These are phyloP conservation scores for Drosophila santomea DNA, from an alignment of 1,140 invertebrate species.

Conservation along the genomic window DNA sequence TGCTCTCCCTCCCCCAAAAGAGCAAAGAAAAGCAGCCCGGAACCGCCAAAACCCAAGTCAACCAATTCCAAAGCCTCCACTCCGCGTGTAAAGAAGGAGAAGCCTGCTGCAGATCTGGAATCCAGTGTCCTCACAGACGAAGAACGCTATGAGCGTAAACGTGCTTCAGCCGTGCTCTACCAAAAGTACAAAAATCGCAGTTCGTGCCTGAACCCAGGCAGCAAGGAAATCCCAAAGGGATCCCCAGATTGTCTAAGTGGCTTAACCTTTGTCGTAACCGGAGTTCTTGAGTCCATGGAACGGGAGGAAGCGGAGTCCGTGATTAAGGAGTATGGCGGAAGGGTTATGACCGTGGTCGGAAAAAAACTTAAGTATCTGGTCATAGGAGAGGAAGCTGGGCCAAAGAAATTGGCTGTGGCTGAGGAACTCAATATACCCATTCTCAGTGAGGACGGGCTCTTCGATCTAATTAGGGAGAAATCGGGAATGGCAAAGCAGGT, in stretches of 20 bases:
- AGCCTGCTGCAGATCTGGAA: slow-evolving; percentile 48
- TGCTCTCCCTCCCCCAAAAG: slow-evolving; percentile 19
- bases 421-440: slow-evolving; percentile 89
- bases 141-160: slow-evolving; percentile 88
- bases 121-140: slow-evolving; percentile 86
- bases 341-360: slow-evolving; percentile 90
- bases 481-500: slow-evolving; percentile 69
- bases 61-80: slow-evolving; percentile 39
- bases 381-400: slow-evolving; percentile 93
- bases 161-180: slow-evolving; percentile 88
- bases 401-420: slow-evolving; percentile 93
- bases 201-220: slow-evolving; percentile 91
- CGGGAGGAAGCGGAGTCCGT: slow-evolving; percentile 91
- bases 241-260: slow-evolving; percentile 90
- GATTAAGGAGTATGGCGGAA: slow-evolving; percentile 93
- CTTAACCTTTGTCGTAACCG: slow-evolving; percentile 93
- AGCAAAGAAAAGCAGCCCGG: slow-evolving; percentile 17
- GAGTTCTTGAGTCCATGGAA: slow-evolving; percentile 95
- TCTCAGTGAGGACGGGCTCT: slow-evolving; percentile 93
- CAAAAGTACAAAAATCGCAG: slow-evolving; percentile 90
- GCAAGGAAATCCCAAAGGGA: slow-evolving; percentile 93
- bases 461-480: slow-evolving; percentile 90
- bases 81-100: slow-evolving; percentile 47
- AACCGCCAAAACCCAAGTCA: slow-evolving; percentile 20
- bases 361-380: slow-evolving; percentile 93